Evolutionary conservation across 2,113 vertebrate species (phyloP).

Genomic region (Morone saxatilis): DNA sequence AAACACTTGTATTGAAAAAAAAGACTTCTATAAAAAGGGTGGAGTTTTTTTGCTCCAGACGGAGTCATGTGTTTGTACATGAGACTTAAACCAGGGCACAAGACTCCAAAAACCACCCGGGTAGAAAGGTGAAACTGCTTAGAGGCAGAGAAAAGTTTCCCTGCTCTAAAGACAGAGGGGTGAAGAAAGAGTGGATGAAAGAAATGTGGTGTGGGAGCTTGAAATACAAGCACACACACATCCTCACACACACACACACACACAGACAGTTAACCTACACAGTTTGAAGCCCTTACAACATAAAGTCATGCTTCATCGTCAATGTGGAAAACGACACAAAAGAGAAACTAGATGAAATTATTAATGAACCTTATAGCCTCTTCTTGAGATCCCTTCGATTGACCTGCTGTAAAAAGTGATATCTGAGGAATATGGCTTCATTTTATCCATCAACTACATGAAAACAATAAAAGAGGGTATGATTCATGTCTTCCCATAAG

Average conservation of each 20-base stretch:
- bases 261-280: slow-evolving; percentile 32
- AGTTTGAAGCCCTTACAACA: slow-evolving; percentile 73
- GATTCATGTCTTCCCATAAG: background rate
- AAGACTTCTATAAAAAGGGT: slow-evolving; percentile 56
- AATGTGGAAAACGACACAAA: slow-evolving; percentile 62
- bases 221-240: slow-evolving; percentile 9
- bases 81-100: slow-evolving; percentile 58
- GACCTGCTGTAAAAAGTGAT: slow-evolving; percentile 59
- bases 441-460: slow-evolving; percentile 40
- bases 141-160: slow-evolving; percentile 36
- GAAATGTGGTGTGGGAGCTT: background rate
- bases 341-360: slow-evolving; percentile 63
- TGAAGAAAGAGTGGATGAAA: background rate
- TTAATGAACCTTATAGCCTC: slow-evolving; percentile 47
- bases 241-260: background rate
- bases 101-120: slow-evolving; percentile 44
- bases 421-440: slow-evolving; percentile 81
- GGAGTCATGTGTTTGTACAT: slow-evolving; percentile 61
- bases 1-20: slow-evolving; percentile 44
- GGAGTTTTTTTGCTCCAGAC: slow-evolving; percentile 30
- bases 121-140: slow-evolving; percentile 41
- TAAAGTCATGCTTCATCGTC: slow-evolving; percentile 63
- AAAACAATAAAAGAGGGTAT: slow-evolving; percentile 26
- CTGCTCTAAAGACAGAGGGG: slow-evolving; percentile 36
- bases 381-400: slow-evolving; percentile 51